Percentiles rank a stretch among this genome's conserved stretches.
These are phyloP conservation scores for Metallyticus violacea DNA, from an alignment of 2,888 invertebrate genomes.

Conservation along the genomic window DNA sequence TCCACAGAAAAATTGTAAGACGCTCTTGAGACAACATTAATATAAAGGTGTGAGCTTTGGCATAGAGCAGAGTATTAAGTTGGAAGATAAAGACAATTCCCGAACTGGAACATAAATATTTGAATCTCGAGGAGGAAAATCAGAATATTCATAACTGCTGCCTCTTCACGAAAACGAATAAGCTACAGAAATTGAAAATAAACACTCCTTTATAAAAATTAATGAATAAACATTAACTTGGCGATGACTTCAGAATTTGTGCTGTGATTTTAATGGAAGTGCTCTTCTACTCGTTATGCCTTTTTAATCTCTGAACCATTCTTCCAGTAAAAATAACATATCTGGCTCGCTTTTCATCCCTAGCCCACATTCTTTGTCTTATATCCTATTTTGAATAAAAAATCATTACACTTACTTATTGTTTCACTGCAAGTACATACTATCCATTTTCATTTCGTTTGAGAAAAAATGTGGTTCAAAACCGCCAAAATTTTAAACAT, in stretches of 20 bases:
- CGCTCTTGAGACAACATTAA: background rate
- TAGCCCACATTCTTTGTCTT: no score
- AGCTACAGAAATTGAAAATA: no score
- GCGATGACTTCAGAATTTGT: background rate
- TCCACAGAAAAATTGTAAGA: no score
- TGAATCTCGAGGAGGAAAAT: background rate
- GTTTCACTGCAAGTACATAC: no score
- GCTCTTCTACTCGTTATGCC: background rate
- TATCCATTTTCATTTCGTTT: no score
- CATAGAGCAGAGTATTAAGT: no score
- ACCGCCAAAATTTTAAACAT: no score
- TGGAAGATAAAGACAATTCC: background rate
- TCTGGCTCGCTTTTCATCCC: background rate
- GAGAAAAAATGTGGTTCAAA: no score
- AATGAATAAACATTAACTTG: no score
- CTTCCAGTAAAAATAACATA: background rate
- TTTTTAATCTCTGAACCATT: background rate
- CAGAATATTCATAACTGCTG: background rate
- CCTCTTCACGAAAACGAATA: background rate
- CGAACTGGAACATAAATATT: background rate
- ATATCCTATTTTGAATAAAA: no score
- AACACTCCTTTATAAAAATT: no score
- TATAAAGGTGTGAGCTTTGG: background rate
- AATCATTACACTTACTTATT: no score
- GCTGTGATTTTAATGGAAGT: background rate